phyloP scores from a whole-genome alignment of 2,113 vertebrate species.

The Lates calcarifer region DNA sequence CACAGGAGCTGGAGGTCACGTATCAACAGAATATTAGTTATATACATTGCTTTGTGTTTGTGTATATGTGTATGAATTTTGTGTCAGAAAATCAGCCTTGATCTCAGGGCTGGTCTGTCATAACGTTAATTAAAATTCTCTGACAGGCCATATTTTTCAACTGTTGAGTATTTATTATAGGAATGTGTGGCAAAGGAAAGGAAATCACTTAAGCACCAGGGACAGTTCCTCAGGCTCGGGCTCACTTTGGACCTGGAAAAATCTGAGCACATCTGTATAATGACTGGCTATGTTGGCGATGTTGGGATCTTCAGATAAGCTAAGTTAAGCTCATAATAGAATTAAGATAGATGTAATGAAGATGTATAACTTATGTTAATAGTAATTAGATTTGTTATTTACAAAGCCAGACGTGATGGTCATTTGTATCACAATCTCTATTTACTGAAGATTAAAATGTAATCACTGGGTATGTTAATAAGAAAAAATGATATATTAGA shows the following conservation, averaged over 20 bases:
- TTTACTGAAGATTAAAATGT: conserved; percentile 7
- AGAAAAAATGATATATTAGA: background rate
- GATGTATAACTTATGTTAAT: background rate
- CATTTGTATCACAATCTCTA: background rate
- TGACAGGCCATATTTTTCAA: background rate
- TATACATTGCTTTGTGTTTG: no score
- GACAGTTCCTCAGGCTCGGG: background rate
- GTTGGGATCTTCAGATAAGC: background rate
- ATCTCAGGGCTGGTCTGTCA: background rate
- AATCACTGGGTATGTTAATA: background rate
- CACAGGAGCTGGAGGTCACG: background rate
- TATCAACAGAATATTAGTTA: no score
- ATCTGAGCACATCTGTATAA: background rate
- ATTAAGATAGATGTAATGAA: background rate
- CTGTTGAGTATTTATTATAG: background rate
- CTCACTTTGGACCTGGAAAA: background rate
- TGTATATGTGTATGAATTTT: no score
- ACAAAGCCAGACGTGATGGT: background rate
- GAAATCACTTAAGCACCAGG: background rate
- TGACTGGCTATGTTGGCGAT: background rate
- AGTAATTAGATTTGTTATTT: background rate
- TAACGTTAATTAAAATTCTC: background rate
- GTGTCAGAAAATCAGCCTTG: no score
- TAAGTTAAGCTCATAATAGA: background rate
- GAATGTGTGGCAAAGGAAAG: background rate